Evolutionary conservation across 2,113 vertebrate species (phyloP), one percentile per base, ranked within the genome.

Genomic region (Cardinalis cardinalis): DNA sequence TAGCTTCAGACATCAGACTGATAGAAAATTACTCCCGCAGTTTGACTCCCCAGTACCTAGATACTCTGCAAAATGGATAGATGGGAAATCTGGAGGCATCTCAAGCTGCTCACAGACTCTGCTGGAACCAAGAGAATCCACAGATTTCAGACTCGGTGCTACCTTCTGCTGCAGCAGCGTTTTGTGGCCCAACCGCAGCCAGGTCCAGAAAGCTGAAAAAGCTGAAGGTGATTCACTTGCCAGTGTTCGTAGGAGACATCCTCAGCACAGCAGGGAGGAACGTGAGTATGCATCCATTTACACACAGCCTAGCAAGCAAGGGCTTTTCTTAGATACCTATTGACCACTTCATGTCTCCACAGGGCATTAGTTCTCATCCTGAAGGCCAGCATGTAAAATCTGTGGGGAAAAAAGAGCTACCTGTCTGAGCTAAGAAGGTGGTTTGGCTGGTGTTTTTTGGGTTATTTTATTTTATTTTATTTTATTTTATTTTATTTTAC

Each of bases 31-130:
- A 51, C 95, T 98, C 38, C 98, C 98, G 12, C 99, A 98, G 90
- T 98, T 98, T 18, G 98, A 99, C n/a, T 98, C 98, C 29, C 99
- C 98, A 90, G 99, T 99, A 74, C 99, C 99, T 36, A 98, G 98
- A 65, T 99, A 99, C 84, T 96, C 99, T 13, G 98, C 98, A 21
- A 97, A 97, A 87, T 99, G 99, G 98, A 95, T 98, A 86, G 96
- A 94, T 46, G 97, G 96, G 68, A 97, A 81, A 41, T 84, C 97
- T 9, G 73, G 97, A 6, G 92, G 90, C 31, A 95, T 98, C 64
- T 96, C 98, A 1, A 97, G 97, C 79, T 98, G 97, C 69, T 90
- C 97, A 28, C 96, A 98, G 59, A 94, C 95, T 84, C 97, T 98
- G 95, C 79, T 99, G 96, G 97, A 98, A 84, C 96, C 96, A 79